Base-by-base conservation (phyloP, 2,888 invertebrate species). In the Podabrus alpinus region DNA sequence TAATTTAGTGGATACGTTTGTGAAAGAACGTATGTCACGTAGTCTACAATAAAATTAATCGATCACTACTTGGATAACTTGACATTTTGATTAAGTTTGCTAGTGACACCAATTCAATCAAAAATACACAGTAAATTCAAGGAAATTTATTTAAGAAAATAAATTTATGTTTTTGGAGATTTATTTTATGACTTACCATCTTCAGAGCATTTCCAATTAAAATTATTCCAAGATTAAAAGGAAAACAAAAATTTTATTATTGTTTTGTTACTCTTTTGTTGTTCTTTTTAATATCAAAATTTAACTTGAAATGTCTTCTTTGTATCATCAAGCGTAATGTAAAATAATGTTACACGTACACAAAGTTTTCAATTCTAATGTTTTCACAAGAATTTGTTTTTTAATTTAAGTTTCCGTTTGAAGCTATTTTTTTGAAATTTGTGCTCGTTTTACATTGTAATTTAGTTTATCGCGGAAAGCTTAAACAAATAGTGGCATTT, bases 61-160 rank as follows among this genome's bases (percentile, higher is more conserved):
- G 61, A 61, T 61, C 61, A 61, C 61, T 17, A 61, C 16, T 17
- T 17, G 16, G 61, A 61, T 61, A 61, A 61, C 61, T 61, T 61
- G 61, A 61, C 61, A 61, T 61, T 61, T 61, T 61, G 61, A 61
- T 61, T 61, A 61, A 61, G 61, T 61, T 61, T 61, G 61, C 17
- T 61, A 61, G 61, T 61, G 61, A 61, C 61, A 61, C 61, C 61
- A 61, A 61, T 61, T 61, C 17, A 17, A 61, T 61, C 15, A 61
- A 61, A 61, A 61, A 17, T 61, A 61, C 17, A 61, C 17, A 61
- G 45, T 45, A 45, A 45, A 45, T 45, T 45, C 45, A 45, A 45
- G 45, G 45, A 45, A 45, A 45, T 45, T 45, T 45, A 45, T 45
- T 45, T 45, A n/a, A 45, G 45, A 45, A 45, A 45, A 45, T 45